Evolutionary conservation across 2,888 invertebrate species (phyloP).

Genomic region (Drosophila niveifrons): DNA sequence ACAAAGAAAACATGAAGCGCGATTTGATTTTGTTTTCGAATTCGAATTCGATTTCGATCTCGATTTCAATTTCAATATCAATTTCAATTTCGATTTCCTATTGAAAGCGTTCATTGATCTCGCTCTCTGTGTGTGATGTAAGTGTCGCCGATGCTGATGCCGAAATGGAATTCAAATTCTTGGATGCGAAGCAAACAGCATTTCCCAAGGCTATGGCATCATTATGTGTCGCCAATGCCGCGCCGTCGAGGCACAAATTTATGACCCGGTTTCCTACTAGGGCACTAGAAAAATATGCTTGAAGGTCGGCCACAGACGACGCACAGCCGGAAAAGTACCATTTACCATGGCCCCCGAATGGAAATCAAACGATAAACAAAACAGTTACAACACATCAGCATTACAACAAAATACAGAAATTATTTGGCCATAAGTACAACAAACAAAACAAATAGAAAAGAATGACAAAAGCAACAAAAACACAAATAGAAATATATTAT

Average conservation of each 20-base stretch:
- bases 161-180: slow-evolving; percentile 35
- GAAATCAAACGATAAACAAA: slow-evolving; percentile 5
- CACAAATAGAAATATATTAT: neutral
- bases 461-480: neutral
- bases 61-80: slow-evolving; percentile 53
- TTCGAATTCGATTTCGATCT: no score
- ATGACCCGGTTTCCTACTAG: slow-evolving; percentile 54
- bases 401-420: neutral
- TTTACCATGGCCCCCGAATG: slow-evolving; percentile 19
- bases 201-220: slow-evolving; percentile 54
- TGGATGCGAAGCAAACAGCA: slow-evolving; percentile 19
- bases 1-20: no score
- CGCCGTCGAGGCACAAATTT: slow-evolving; percentile 42
- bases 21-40: no score
- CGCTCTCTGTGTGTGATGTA: slow-evolving; percentile 23
- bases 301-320: slow-evolving; percentile 46
- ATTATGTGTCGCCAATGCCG: slow-evolving; percentile 25
- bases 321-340: slow-evolving; percentile 36
- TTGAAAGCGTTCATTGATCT: slow-evolving; percentile 78
- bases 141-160: slow-evolving; percentile 23
- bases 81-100: slow-evolving; percentile 74
- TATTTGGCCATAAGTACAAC: neutral
- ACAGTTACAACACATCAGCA: neutral
- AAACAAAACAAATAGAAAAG: neutral
- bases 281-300: slow-evolving; percentile 45